Evolutionary conservation across 2,888 invertebrate genomes (phyloP).

Genomic region (Esperia sulphurella): DNA sequence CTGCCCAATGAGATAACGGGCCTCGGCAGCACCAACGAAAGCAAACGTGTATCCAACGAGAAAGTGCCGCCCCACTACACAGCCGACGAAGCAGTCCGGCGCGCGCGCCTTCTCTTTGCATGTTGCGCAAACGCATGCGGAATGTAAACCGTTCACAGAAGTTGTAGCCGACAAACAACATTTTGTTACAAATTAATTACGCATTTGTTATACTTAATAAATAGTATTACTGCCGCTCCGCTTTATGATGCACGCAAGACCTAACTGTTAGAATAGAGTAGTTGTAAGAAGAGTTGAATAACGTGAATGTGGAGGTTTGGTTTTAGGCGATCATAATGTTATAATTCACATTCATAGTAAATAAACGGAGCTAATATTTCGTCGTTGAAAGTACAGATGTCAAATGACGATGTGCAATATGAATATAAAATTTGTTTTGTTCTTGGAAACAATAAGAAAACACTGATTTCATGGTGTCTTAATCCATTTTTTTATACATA

Average conservation of each 20-base stretch:
- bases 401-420: too few species aligned
- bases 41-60: conserved; percentile 69
- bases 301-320: too few species aligned
- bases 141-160: conserved; percentile 10
- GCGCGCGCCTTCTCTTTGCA: conserved; percentile 58
- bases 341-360: too few species aligned
- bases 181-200: conserved; percentile 7
- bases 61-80: conserved; percentile 53
- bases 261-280: too few species aligned
- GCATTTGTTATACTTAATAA: not conserved
- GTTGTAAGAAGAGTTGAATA: too few species aligned
- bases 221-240: too few species aligned
- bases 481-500: conserved; percentile 5
- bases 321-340: too few species aligned
- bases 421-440: too few species aligned
- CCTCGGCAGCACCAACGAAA: conserved; percentile 64
- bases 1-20: conserved; percentile 76
- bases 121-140: conserved; percentile 65
- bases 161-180: conserved; percentile 3
- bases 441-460: not conserved
- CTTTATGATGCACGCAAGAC: too few species aligned
- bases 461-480: not conserved
- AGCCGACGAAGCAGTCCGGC: conserved; percentile 14
- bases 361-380: not conserved
- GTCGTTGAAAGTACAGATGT: not conserved